Evolutionary conservation across 2,113 vertebrate genomes (phyloP).

Genomic region (Malurus alboscapulatus): DNA sequence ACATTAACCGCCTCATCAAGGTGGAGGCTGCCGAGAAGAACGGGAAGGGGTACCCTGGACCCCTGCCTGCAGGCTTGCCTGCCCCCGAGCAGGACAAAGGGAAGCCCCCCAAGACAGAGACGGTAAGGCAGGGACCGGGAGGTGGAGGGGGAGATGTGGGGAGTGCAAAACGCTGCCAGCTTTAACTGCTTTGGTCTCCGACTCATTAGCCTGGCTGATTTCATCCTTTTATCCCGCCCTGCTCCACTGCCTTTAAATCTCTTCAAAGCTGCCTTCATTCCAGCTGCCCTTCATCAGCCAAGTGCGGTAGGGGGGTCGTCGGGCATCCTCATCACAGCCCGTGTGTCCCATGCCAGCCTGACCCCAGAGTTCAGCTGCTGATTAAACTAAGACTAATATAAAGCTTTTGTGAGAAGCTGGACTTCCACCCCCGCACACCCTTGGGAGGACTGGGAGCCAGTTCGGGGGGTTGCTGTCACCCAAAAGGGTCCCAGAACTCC

Average conservation of each 20-base stretch:
- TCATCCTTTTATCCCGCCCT: background rate
- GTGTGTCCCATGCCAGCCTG: background rate
- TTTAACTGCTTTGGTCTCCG: background rate
- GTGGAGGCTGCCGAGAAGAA: slow-evolving; percentile 89
- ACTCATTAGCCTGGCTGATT: background rate
- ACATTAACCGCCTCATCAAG: slow-evolving; percentile 94
- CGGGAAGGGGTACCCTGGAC: slow-evolving; percentile 64
- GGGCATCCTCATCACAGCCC: background rate
- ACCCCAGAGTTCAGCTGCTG: background rate
- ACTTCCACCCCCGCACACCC: background rate
- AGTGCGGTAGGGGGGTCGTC: background rate
- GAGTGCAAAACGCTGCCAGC: accelerated
- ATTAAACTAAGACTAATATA: background rate
- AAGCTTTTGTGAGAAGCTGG: background rate
- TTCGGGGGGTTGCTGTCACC: accelerated
- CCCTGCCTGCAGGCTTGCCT: background rate
- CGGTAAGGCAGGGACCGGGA: slow-evolving; percentile 68
- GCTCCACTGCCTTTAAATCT: background rate
- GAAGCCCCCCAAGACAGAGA: slow-evolving; percentile 73
- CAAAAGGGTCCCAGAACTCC: background rate
- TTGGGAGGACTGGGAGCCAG: background rate
- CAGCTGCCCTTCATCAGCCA: background rate
- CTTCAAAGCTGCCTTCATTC: background rate
- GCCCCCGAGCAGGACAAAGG: slow-evolving; percentile 76
- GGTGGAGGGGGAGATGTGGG: background rate